Percentiles rank a stretch among this genome's conserved stretches.
These are phyloP conservation scores for Channallabes apus DNA, from an alignment of 2,797 vertebrate genomes.

Conservation along the genomic window DNA sequence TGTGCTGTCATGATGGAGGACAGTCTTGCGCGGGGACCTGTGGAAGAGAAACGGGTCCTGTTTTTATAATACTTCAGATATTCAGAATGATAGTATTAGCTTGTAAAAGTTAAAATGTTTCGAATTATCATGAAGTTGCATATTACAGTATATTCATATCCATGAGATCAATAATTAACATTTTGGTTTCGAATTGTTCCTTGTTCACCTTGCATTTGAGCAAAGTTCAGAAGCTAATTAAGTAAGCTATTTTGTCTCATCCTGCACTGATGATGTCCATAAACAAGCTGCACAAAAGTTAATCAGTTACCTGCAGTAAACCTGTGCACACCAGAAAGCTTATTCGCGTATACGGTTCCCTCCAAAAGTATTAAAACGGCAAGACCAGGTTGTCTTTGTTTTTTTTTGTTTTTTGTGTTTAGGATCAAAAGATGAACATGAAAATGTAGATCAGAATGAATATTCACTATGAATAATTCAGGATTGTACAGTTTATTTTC, in stretches of 20 bases:
- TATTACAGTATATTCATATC: background rate
- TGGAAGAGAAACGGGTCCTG: constrained; percentile 13
- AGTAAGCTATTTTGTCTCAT: constrained; percentile 59
- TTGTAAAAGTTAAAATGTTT: background rate
- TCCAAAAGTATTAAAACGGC: background rate
- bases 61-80: background rate
- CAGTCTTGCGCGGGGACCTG: constrained; percentile 39
- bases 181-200: constrained; percentile 24
- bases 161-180: constrained; percentile 58
- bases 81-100: too few species aligned
- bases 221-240: constrained; percentile 59
- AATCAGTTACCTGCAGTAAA: constrained; percentile 48
- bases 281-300: constrained; percentile 49
- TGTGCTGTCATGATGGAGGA: constrained; percentile 65
- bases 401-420: background rate
- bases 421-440: background rate
- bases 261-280: constrained; percentile 39
- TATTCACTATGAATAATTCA: too few species aligned
- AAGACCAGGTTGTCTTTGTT: background rate
- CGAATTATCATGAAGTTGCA: constrained; percentile 9
- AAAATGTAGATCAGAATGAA: background rate
- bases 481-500: background rate
- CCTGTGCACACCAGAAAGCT: constrained; percentile 1
- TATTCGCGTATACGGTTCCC: background rate
- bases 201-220: constrained; percentile 38